Base-by-base conservation (phyloP, 2,113 vertebrate genomes). In the Noctilio leporinus region DNA sequence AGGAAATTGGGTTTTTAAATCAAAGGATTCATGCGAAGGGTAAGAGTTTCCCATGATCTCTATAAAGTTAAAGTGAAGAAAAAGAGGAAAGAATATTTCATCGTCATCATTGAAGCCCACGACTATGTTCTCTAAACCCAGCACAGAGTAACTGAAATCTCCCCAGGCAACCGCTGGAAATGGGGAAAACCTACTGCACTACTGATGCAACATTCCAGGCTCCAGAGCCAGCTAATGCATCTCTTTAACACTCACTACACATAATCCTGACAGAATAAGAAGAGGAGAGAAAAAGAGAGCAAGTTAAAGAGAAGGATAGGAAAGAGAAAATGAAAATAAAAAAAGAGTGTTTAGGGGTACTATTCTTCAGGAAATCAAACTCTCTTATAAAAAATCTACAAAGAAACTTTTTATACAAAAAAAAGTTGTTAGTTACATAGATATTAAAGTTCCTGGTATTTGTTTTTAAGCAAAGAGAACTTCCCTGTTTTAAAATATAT, bases 401-500 rank as follows among this genome's bases (percentile, higher is more conserved):
- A 83, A 95, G 49, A 55, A 92, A 70, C 0, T 0, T 33, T 24
- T 96, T 78, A 35, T 35, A 86, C 83, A 92, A 96, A 96, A 64
- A 82, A 92, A 93, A 85, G 4, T 14, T 14, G 67, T 92, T 28
- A 76, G 15, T 38, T 51, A 3, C 35, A 90, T 88, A 15, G 3
- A 85, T 96, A 77, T 35, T 87, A 49, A 95, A 94, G 86, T 92
- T 55, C 33, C 4, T 83, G 67, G 24, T 81, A n/a, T 33, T 92
- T 94, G 19, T 33, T 94, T 77, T 73, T 75, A 65, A 33, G 40
- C 26, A 92, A 45, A 51, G 53, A 91, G 35, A 16, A 83, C 53
- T n/a, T 94, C 20, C 69, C 35, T 82, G n/a, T 93, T 97, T 92
- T 92, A 45, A 96, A 95, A 93, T 77, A 70, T 2, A 82, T 2